These are phyloP conservation scores for Diglossa brunneiventris DNA, from an alignment of 2,113 vertebrate genomes.

Conservation along the genomic window DNA sequence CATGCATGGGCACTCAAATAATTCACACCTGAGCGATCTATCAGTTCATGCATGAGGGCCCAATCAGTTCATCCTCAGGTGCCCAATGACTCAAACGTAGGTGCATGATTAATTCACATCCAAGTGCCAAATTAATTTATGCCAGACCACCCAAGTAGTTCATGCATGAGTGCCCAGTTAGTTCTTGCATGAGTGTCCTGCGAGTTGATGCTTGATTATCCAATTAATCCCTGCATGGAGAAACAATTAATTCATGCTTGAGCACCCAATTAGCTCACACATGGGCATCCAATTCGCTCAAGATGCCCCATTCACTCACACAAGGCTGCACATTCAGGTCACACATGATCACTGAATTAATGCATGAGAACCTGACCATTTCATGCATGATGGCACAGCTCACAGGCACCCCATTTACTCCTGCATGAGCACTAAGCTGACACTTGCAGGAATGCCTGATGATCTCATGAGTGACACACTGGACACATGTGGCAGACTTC, in stretches of 20 bases:
- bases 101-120: neutral
- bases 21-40: neutral
- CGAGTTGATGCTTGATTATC: neutral
- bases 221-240: conserved; percentile 1
- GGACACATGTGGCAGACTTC: accelerated
- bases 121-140: neutral
- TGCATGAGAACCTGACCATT: neutral
- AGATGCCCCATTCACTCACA: neutral
- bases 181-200: neutral
- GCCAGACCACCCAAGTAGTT: neutral
- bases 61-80: neutral
- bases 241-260: neutral
- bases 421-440: neutral
- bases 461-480: neutral
- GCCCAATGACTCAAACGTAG: neutral
- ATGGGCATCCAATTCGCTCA: neutral
- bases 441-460: neutral
- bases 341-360: neutral
- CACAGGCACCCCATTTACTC: neutral
- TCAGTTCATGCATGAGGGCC: neutral
- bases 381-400: neutral
- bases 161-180: neutral
- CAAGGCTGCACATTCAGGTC: neutral
- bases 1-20: neutral
- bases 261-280: conserved; percentile 6